phyloP scores from a whole-genome alignment of 1,140 invertebrate genomes.

The Ostrea denselamellosa region DNA sequence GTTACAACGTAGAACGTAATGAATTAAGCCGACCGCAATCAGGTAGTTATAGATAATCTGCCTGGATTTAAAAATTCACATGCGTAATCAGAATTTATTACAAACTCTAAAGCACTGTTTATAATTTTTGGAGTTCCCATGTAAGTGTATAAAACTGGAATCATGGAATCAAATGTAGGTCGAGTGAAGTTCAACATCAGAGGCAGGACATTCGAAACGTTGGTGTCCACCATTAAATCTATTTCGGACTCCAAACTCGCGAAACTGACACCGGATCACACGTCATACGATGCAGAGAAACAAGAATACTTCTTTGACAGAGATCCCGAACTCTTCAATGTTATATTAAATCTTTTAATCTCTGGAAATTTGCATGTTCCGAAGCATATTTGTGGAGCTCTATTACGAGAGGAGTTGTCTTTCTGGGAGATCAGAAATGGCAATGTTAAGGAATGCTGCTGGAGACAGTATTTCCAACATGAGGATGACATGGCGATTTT shows the following conservation, averaged over 20 bases:
- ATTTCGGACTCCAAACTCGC: constrained; percentile 43
- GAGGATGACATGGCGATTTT: constrained; percentile 84
- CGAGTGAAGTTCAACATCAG: constrained; percentile 52
- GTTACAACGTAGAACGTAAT: too few relatives aligned
- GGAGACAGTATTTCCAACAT: constrained; percentile 98
- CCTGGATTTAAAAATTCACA: too few relatives aligned
- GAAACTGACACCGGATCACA: constrained; percentile 83
- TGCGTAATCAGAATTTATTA: too few relatives aligned
- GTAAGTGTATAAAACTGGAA: neutral
- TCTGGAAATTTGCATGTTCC: constrained; percentile 98
- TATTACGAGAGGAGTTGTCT: constrained; percentile 97
- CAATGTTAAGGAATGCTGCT: constrained; percentile 98
- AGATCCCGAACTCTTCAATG: constrained; percentile 98
- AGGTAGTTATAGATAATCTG: too few relatives aligned
- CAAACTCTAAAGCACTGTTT: too few relatives aligned
- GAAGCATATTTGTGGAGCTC: constrained; percentile 97
- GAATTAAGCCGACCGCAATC: too few relatives aligned
- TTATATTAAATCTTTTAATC: constrained; percentile 98
- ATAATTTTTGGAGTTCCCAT: too few relatives aligned
- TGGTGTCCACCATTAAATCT: constrained; percentile 39
- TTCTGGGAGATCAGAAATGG: constrained; percentile 99
- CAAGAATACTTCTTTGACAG: constrained; percentile 99
- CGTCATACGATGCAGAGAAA: constrained; percentile 92
- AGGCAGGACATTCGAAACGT: constrained; percentile 50
- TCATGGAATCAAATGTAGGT: neutral